phyloP scores from a whole-genome alignment of 2,113 vertebrate species.

The Lagopus leucura region DNA sequence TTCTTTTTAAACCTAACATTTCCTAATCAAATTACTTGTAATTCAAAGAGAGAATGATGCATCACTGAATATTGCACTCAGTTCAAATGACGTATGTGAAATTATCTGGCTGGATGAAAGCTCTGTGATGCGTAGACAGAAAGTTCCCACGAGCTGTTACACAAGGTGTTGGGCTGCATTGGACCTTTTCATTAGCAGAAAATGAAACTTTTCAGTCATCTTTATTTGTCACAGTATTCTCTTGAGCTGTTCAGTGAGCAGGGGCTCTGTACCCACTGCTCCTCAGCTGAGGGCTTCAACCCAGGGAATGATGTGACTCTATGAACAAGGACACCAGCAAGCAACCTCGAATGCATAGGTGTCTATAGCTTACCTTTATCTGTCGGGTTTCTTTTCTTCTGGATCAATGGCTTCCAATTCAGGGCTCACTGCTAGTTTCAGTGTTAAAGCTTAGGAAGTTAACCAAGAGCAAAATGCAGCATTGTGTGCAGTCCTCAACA shows the following conservation, averaged over 20 bases:
- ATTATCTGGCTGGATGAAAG: not conserved
- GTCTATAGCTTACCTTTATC: not conserved
- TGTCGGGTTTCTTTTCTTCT: not conserved
- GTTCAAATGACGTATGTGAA: not conserved
- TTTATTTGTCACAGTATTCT: not conserved
- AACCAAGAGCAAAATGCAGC: not conserved
- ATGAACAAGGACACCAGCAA: not conserved
- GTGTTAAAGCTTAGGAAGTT: not conserved
- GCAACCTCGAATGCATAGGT: not conserved
- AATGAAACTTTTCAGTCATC: not conserved
- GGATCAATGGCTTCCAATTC: not conserved
- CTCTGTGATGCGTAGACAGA: not conserved
- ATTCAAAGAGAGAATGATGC: not conserved
- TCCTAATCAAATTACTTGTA: not conserved
- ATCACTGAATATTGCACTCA: not conserved
- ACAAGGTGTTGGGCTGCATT: fast-evolving
- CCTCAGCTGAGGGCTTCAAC: not conserved
- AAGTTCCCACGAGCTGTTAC: not conserved
- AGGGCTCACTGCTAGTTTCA: not conserved
- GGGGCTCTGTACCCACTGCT: not conserved
- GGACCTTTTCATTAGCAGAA: not conserved
- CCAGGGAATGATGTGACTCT: not conserved
- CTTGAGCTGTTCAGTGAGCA: not conserved
- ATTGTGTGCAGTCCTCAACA: not conserved
- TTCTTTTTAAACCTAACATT: not conserved